Conservation (phyloP, 2,797 vertebrate species). For the Tolypeutes matacus region DNA sequence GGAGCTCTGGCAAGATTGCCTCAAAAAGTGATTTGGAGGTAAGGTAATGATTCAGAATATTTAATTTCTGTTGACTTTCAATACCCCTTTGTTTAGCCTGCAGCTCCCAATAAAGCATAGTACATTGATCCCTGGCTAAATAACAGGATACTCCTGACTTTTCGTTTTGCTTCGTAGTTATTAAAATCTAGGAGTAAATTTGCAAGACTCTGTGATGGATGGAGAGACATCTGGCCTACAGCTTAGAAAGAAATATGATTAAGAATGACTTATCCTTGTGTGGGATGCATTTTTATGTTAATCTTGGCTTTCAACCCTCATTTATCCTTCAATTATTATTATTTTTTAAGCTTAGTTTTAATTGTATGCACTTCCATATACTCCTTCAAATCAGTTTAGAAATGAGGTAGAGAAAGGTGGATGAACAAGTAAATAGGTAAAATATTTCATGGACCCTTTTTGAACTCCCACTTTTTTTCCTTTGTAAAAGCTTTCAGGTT, state of each 20-base stretch:
- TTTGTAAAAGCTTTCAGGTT: background rate
- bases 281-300: background rate
- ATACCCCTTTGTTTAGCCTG: fast-evolving
- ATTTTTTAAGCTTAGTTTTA: background rate
- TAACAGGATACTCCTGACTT: background rate
- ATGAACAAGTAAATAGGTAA: background rate
- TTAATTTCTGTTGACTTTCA: background rate
- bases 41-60: conserved; percentile 54
- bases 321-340: background rate
- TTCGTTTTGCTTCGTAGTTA: conserved; percentile 31
- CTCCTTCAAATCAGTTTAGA: conserved; percentile 1
- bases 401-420: background rate
- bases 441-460: background rate
- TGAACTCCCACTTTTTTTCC: background rate
- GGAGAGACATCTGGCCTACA: background rate
- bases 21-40: conserved; percentile 99
- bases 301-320: background rate
- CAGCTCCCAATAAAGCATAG: background rate
- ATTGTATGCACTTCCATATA: background rate
- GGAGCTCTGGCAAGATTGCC: conserved; percentile 94
- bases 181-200: conserved; percentile 5
- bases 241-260: background rate
- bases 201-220: background rate
- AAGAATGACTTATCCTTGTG: background rate
- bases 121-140: background rate